Evolutionary conservation across 2,888 invertebrate species (phyloP).

Genomic region (Liposcelis brunnea): DNA sequence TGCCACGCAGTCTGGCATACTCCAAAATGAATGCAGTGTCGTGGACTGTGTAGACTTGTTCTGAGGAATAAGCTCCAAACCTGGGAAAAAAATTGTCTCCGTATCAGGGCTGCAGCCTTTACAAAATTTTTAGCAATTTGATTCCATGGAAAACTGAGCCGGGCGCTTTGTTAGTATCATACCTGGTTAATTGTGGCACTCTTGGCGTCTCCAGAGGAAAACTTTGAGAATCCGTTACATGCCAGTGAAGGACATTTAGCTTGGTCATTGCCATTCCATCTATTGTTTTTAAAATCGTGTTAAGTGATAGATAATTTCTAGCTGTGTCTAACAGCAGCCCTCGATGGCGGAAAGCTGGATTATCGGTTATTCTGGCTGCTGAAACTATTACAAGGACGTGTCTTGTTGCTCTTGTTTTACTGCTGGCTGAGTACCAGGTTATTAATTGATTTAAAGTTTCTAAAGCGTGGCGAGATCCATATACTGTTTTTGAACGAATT

Average conservation of each 20-base stretch:
- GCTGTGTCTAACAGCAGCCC: conserved; percentile 80
- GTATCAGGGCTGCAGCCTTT: neutral
- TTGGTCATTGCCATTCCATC: conserved; percentile 79
- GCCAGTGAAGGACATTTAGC: conserved; percentile 88
- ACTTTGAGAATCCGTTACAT: conserved; percentile 77
- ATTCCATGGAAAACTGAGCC: no score
- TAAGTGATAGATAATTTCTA: conserved; percentile 66
- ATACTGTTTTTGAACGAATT: conserved; percentile 21
- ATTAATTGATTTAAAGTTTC: conserved; percentile 56
- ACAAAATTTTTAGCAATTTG: neutral
- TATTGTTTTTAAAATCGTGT: conserved; percentile 48
- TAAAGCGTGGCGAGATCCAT: conserved; percentile 46
- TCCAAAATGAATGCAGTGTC: conserved; percentile 35
- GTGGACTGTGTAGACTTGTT: conserved; percentile 46
- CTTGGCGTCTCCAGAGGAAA: conserved; percentile 69
- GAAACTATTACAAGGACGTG: conserved; percentile 36
- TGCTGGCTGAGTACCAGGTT: conserved; percentile 8
- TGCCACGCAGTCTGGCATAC: conserved; percentile 63
- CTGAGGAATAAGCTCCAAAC: conserved; percentile 53
- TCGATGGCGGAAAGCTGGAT: conserved; percentile 65
- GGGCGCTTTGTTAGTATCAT: no score
- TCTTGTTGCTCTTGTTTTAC: neutral
- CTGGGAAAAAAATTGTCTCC: conserved; percentile 28
- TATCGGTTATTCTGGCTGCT: conserved; percentile 48
- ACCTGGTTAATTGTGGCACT: conserved; percentile 57